Base-by-base conservation (phyloP, 2,113 vertebrate genomes). In the Nesogale talazaci region DNA sequence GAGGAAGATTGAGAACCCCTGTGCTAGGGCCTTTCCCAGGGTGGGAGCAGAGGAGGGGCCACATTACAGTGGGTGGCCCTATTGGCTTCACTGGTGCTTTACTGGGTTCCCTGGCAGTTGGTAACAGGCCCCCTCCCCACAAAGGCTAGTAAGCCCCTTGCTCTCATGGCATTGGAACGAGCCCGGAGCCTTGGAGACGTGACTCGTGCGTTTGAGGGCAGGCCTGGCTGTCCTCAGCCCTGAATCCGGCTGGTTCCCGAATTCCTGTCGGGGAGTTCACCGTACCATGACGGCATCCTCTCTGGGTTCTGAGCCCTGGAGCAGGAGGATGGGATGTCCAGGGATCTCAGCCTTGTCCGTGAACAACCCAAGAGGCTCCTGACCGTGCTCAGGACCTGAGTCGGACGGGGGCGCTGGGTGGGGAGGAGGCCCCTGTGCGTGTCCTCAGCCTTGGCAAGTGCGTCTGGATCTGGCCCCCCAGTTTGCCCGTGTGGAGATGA, bases 31-130 rank as follows among this genome's bases (percentile, higher is more conserved):
- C 63, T 83, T 76, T 69, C 12, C 61, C 63, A 52, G 25, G 34
- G 14, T 92, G 11, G 36, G 79, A 31, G 27, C 72, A 2, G 65
- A 67, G 38, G 57, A 40, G 52, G 20, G 40, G 59, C 52, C 8
- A 17, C 15, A 12, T 17, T 86, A 34, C 6, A 40, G 1, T 36
- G 42, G 83, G 29, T 42, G 57, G 42, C 67, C 78, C 29, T 76
- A 16, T 91, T 75, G 40, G n/a, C 27, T n/a, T 85, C 31, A 52
- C 74, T 77, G 61, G 42, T 87, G 36, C 40, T 88, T 91, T 74
- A 38, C 56, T 52, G 46, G 46, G 46, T 52, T 12, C 46, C 46
- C 46, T 78, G 36, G 52, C 67, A 12, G 16, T 88, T 80, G 83
- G 1, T 38, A n/a, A 80, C 38, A 61, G 59, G 86, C 61, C 57